Percentiles rank a stretch among this genome's conserved stretches.
phyloP scores from a whole-genome alignment of 2,888 invertebrate species.

The Lapara coniferarum region DNA sequence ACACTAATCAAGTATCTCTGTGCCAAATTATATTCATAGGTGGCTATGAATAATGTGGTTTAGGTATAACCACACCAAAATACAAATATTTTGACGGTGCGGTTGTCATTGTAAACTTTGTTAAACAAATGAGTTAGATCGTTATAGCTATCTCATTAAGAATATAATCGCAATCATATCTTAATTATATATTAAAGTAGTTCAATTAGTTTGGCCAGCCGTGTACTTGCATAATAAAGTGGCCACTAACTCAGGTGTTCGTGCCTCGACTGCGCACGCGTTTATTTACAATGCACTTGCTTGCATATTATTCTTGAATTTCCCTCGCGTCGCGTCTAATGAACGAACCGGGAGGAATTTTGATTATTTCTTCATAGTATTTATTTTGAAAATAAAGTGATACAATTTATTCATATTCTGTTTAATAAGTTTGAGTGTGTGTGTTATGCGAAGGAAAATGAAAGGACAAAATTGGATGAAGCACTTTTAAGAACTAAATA shows the following conservation, averaged over 20 bases:
- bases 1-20: no score
- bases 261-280: conserved; percentile 61
- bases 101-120: no score
- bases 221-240: conserved; percentile 47
- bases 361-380: conserved; percentile 16
- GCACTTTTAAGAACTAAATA: no score
- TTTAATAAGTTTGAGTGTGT: neutral
- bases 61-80: no score
- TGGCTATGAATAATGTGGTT: no score
- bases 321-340: conserved; percentile 36
- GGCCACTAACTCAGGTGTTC: conserved; percentile 70
- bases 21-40: no score
- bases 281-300: conserved; percentile 59
- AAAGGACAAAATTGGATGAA: no score
- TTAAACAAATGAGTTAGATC: no score
- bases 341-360: conserved; percentile 27
- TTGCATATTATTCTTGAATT: conserved; percentile 42
- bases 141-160: no score
- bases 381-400: neutral
- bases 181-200: neutral
- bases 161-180: no score
- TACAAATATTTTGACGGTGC: no score
- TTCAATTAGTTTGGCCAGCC: conserved; percentile 34
- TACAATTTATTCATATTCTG: neutral
- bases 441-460: no score